phyloP scores from a whole-genome alignment of 1,140 invertebrate genomes.

The Steinernema feltiae region DNA sequence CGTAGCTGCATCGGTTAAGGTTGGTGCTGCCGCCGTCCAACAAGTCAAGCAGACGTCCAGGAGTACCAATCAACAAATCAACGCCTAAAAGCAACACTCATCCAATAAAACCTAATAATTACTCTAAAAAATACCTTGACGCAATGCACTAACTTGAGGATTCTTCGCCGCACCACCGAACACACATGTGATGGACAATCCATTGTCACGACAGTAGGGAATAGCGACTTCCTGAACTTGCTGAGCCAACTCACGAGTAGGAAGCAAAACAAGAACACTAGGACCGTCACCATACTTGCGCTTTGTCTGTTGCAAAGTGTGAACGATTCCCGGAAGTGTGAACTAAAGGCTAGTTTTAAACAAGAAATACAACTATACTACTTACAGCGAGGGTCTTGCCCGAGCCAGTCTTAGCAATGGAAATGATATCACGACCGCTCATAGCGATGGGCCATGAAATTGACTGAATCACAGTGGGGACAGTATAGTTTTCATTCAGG shows the following conservation, averaged over 20 bases:
- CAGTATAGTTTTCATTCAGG: conserved; percentile 43
- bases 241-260: conserved; percentile 87
- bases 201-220: conserved; percentile 77
- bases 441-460: conserved; percentile 62
- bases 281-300: conserved; percentile 47
- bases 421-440: conserved; percentile 62
- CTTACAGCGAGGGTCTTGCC: conserved; percentile 61
- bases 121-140: too few relatives aligned
- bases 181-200: conserved; percentile 80
- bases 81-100: too few relatives aligned
- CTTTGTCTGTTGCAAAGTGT: conserved; percentile 73
- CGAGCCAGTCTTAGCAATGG: conserved; percentile 66
- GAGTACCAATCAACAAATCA: conserved; percentile 68
- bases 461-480: conserved; percentile 59
- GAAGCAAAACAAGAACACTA: conserved; percentile 72
- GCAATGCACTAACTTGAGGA: conserved; percentile 74
- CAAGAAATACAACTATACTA: neutral
- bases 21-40: conserved; percentile 81
- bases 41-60: conserved; percentile 91
- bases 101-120: too few relatives aligned
- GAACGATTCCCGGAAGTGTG: conserved; percentile 72
- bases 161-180: conserved; percentile 93
- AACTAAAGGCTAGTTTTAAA: conserved; percentile 63
- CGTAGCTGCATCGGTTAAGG: conserved; percentile 78
- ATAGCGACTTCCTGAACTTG: conserved; percentile 87